Evolutionary conservation across 2,888 invertebrate genomes (phyloP), one percentile per base, ranked within the genome.

Genomic region (Sicus ferrugineus): DNA sequence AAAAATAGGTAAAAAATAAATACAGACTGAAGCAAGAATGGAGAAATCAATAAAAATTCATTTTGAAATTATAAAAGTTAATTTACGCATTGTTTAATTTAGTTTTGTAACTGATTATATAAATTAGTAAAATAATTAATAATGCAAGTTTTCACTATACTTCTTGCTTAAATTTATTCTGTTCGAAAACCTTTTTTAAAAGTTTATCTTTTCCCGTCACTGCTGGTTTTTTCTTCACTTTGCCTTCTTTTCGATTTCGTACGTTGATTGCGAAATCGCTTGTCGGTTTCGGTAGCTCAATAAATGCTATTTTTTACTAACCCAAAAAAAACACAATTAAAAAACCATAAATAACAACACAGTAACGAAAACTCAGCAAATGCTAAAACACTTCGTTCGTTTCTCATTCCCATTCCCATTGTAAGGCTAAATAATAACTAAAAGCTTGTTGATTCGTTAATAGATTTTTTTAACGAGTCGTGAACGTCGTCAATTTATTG

Each of bases 361-460:
- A 26, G 26, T 26, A 61, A 61, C 26, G 26, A 14, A 23, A 42
- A 61, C 42, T n/a, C n/a, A 42, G 26, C 38, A 16, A 42, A 16
- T 16, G 38, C 42, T 38, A 16, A 59, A 34, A n/a, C n/a, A n/a
- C n/a, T n/a, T 59, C 16, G 59, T 38, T 31, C n/a, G 61, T 21
- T 61, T 42, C 16, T 19, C 26, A 61, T 61, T 46, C 46, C 19
- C 5, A 46, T 46, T 46, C 19, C 19, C 16, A 61, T 61, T 23
- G 59, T 26, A 54, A 3, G 14, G 5, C 6, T 54, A 42, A 42
- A 14, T 42, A 23, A 26, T 7, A n/a, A 21, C 26, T 38, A 61
- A 61, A 61, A 28, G 38, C 6, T 61, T 38, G 42, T 19, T 42
- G 61, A 61, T 42, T 61, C 42, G 23, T 61, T 61, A 42, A 61